Evolutionary conservation across 1,140 invertebrate genomes (phyloP), one percentile per base, ranked within the genome.

Genomic region (Tribolium castaneum): DNA sequence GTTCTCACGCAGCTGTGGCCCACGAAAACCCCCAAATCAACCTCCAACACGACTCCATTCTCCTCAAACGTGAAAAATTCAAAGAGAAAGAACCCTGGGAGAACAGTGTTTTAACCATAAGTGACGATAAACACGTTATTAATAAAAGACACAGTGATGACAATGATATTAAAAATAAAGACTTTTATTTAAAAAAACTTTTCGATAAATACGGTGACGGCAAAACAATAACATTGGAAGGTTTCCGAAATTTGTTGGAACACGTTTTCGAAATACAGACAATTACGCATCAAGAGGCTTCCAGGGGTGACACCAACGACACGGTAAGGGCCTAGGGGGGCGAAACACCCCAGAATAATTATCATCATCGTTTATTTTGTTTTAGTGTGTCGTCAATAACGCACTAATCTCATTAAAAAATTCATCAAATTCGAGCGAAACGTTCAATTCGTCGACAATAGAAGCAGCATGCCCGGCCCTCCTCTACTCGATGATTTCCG

Each of bases 211-310:
- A 91, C 78, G 89, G 89, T 3, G 88, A 90, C 54, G 89, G 89
- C 3, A 88, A 89, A 6, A 91, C 88, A 12, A 90, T 94, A 87
- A 91, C 90, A 78, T 83, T 92, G 76, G 88, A 90, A 0, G 92
- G 91, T 22, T 93, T 95, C 79, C 90, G 92, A 79, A 90, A 87
- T 50, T 89, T 94, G 85, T 84, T 94, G 1, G 86, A 89, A 73
- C 90, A 89, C 19, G 82, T 94, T 74, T 89, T 91, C 70, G 86
- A 94, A 39, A 50, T 79, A 13, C 77, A 81, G 22, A 25, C 81
- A 30, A 14, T 82, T 39, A 59, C 77, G 6, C 83, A 88, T 62
- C 90, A 89, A 74, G 45, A 73, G 39, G 66, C 35, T 7, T 72
- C 70, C 77, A 71, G 79, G 13, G 39, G 80, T 34, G 85, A 82